These are phyloP conservation scores for Anisognathus igniventris DNA, from an alignment of 2,797 vertebrate genomes.

Conservation along the genomic window DNA sequence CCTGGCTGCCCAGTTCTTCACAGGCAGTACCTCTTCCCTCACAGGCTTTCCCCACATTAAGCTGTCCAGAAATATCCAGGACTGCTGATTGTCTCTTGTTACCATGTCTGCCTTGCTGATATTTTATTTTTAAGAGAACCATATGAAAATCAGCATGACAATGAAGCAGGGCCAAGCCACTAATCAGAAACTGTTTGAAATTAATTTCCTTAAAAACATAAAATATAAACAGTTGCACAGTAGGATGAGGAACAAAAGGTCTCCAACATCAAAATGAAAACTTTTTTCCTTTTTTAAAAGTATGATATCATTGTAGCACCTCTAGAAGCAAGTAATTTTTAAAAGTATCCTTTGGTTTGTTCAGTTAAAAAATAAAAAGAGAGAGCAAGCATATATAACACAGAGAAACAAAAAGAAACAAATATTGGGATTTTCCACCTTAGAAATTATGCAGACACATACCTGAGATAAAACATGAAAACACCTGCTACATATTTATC, in stretches of 20 bases:
- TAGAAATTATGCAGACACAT: background rate
- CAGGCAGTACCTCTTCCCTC: background rate
- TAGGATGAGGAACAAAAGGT: background rate
- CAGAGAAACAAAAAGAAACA: background rate
- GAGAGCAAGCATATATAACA: rapidly evolving
- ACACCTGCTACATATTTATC: background rate
- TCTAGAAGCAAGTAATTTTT: background rate
- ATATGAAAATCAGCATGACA: background rate
- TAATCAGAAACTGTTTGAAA: constrained; percentile 8
- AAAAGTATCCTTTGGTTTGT: background rate
- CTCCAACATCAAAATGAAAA: background rate
- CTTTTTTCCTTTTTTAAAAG: background rate
- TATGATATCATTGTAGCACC: background rate
- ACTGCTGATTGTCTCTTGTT: background rate
- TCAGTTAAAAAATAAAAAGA: background rate
- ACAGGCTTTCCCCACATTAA: background rate
- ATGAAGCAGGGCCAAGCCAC: constrained; percentile 25
- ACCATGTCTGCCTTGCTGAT: background rate
- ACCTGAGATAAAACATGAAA: background rate
- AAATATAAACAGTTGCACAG: constrained; percentile 3
- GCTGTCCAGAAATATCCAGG: background rate
- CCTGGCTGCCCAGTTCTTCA: background rate
- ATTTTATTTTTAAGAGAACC: background rate
- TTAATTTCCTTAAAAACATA: constrained; percentile 13
- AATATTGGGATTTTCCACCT: background rate